phyloP scores from a whole-genome alignment of 2,113 vertebrate genomes.

The Planiliza haematocheilus region DNA sequence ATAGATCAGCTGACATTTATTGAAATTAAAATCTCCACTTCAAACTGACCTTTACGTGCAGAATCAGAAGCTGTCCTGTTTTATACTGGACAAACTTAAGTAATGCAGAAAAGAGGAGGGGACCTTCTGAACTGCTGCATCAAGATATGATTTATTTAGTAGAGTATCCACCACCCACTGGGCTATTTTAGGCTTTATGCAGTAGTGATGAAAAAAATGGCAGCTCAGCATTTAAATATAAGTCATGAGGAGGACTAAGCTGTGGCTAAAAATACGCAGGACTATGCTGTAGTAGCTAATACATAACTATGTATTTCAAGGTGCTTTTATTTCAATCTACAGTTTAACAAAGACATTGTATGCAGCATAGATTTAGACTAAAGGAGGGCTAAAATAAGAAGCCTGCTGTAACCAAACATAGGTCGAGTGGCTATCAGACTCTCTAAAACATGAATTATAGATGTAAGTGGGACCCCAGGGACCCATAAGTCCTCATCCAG shows the following conservation, averaged over 20 bases:
- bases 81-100: neutral
- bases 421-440: slow-evolving; percentile 57
- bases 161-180: neutral
- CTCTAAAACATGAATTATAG: slow-evolving; percentile 74
- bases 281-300: no score
- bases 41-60: no score
- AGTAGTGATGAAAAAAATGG: neutral
- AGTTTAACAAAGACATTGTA: neutral
- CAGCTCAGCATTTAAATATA: neutral
- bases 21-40: no score
- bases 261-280: neutral
- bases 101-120: neutral
- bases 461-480: slow-evolving; percentile 73
- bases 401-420: slow-evolving; percentile 51
- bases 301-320: no score
- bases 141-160: slow-evolving; percentile 18
- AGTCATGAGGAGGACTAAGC: neutral
- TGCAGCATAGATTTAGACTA: slow-evolving; percentile 15
- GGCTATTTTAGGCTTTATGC: slow-evolving; percentile 22
- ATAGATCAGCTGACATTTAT: no score
- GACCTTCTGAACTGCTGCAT: neutral
- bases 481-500: slow-evolving; percentile 53
- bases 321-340: no score
- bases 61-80: no score
- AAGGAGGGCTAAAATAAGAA: slow-evolving; percentile 24